phyloP scores from a whole-genome alignment of 37 sponge, comb jelly and placozoan species.

The Aplysina aerophoba region DNA sequence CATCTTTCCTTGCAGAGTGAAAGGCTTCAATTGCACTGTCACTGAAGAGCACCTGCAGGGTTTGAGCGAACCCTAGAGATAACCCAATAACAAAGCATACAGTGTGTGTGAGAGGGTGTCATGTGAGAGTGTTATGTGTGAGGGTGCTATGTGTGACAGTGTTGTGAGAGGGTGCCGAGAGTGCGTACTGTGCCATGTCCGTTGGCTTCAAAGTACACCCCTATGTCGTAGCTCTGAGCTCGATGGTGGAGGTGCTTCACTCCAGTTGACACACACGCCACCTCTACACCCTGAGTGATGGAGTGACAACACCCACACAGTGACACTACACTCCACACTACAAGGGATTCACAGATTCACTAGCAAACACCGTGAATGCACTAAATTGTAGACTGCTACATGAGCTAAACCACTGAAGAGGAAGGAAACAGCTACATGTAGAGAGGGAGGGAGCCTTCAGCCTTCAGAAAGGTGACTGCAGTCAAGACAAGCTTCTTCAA shows the following conservation, averaged over 20 bases:
- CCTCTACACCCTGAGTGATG: constrained; percentile 50
- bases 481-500: too few relatives aligned
- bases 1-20: constrained; percentile 23
- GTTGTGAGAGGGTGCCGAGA: too few relatives aligned
- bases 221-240: constrained; percentile 87
- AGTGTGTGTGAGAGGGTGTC: too few relatives aligned
- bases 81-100: too few relatives aligned
- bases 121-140: too few relatives aligned
- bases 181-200: constrained; percentile 93
- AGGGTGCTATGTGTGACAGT: too few relatives aligned
- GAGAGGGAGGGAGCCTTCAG: too few relatives aligned
- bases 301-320: background rate
- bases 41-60: constrained; percentile 68
- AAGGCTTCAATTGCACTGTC: constrained; percentile 66
- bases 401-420: background rate
- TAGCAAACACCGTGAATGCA: background rate
- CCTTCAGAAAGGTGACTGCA: too few relatives aligned
- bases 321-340: background rate
- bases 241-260: constrained; percentile 92
- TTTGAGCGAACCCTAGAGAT: too few relatives aligned
- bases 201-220: constrained; percentile 97
- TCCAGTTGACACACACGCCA: constrained; percentile 85
- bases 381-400: background rate
- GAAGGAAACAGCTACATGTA: constrained; percentile 8
- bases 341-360: background rate